These are phyloP conservation scores for Clupea harengus DNA, from an alignment of 2,113 vertebrate genomes.

Conservation along the genomic window DNA sequence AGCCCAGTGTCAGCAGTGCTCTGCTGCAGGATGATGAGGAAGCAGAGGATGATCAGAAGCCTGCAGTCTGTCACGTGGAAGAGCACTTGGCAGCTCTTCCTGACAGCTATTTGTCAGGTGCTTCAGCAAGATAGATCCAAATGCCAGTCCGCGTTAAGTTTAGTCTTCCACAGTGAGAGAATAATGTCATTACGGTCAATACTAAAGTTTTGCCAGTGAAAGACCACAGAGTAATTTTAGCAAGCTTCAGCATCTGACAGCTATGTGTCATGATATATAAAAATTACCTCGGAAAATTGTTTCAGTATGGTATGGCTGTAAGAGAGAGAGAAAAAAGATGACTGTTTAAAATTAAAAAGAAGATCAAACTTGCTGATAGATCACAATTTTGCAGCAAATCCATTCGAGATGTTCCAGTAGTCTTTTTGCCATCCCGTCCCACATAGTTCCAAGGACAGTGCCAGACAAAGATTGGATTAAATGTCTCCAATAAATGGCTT, in stretches of 20 bases:
- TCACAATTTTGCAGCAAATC: neutral
- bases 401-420: neutral
- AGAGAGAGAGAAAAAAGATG: neutral
- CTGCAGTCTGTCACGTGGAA: neutral
- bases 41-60: neutral
- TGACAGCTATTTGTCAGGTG: neutral
- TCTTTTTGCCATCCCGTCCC: constrained; percentile 12
- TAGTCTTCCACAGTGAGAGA: neutral
- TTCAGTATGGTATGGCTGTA: neutral
- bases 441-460: constrained; percentile 48
- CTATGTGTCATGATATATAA: neutral
- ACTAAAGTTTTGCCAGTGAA: neutral
- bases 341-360: neutral
- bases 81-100: neutral
- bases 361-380: constrained; percentile 4
- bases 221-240: neutral
- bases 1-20: too few relatives aligned
- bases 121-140: neutral
- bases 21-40: neutral
- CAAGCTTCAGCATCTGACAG: neutral
- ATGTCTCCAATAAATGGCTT: constrained; percentile 50
- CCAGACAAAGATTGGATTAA: constrained; percentile 50
- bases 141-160: neutral
- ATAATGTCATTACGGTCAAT: neutral
- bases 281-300: neutral